Percentiles rank a stretch among this genome's conserved stretches.
phyloP scores from a whole-genome alignment of 2,888 invertebrate genomes.

The Drosophila quasianomalipes region DNA sequence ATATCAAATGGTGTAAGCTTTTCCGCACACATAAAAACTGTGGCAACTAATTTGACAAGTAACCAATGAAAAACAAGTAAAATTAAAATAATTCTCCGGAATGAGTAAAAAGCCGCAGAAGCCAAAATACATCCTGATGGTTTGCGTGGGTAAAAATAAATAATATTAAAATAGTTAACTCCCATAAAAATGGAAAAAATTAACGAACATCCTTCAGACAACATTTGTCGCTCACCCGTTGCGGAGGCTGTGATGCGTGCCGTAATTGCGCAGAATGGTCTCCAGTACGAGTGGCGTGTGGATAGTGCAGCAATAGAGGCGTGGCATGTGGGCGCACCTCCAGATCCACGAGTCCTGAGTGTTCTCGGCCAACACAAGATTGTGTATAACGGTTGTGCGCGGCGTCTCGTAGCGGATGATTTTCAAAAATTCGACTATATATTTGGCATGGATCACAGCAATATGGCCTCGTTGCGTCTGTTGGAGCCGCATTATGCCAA shows the following conservation, averaged over 20 bases:
- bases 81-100: background rate
- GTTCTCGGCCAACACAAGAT: constrained; percentile 91
- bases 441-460: constrained; percentile 97
- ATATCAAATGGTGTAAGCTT: background rate
- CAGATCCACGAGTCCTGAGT: constrained; percentile 91
- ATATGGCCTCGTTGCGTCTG: constrained; percentile 89
- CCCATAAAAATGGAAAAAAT: background rate
- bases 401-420: constrained; percentile 90
- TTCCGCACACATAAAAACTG: background rate
- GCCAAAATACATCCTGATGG: constrained; percentile 71
- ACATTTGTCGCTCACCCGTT: constrained; percentile 97
- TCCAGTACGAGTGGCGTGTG: constrained; percentile 90
- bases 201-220: constrained; percentile 87
- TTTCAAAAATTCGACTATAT: constrained; percentile 93
- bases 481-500: constrained; percentile 86
- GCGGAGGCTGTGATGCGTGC: constrained; percentile 96
- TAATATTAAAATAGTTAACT: background rate
- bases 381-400: constrained; percentile 89
- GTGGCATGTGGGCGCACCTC: constrained; percentile 93
- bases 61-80: background rate
- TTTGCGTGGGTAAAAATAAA: constrained; percentile 71
- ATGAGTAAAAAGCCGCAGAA: constrained; percentile 17
- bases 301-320: constrained; percentile 95
- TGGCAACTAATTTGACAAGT: background rate
- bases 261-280: constrained; percentile 88